These are phyloP conservation scores for Drosophila nigritarsus DNA, from an alignment of 2,888 invertebrate species.

Conservation along the genomic window DNA sequence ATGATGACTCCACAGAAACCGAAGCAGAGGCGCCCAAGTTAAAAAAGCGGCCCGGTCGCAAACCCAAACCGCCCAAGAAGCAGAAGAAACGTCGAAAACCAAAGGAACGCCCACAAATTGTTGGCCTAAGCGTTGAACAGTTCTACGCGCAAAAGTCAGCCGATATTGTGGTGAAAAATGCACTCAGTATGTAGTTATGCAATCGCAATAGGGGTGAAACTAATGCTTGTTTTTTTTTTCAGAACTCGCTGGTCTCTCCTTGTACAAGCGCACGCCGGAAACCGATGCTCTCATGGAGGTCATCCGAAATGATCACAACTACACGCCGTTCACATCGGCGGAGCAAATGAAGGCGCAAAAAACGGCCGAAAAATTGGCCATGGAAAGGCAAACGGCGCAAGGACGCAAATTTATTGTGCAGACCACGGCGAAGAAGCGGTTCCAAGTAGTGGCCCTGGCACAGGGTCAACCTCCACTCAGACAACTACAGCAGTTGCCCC, in stretches of 20 bases:
- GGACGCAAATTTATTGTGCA: slow-evolving; percentile 73
- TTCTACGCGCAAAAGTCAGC: slow-evolving; percentile 87
- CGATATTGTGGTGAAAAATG: slow-evolving; percentile 85
- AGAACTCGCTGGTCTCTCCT: slow-evolving; percentile 83
- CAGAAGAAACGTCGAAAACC: slow-evolving; percentile 60
- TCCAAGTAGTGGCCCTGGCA: slow-evolving; percentile 40
- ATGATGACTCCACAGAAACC: slow-evolving; percentile 64
- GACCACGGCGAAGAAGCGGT: slow-evolving; percentile 65
- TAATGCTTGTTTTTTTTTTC: slow-evolving; percentile 20
- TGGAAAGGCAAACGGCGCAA: slow-evolving; percentile 63
- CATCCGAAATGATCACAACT: slow-evolving; percentile 92
- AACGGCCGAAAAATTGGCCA: slow-evolving; percentile 65
- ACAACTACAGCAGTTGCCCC: slow-evolving; percentile 14
- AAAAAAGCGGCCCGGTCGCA: slow-evolving; percentile 68
- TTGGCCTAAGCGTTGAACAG: slow-evolving; percentile 89
- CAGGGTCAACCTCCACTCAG: slow-evolving; percentile 34
- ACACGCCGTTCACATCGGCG: slow-evolving; percentile 90
- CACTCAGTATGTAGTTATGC: slow-evolving; percentile 79
- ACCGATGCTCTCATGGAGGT: slow-evolving; percentile 84
- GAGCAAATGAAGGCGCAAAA: slow-evolving; percentile 85
- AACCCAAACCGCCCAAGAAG: slow-evolving; percentile 65
- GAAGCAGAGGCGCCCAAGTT: slow-evolving; percentile 86
- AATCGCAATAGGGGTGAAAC: not conserved
- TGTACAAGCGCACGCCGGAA: slow-evolving; percentile 82
- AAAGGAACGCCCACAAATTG: slow-evolving; percentile 85